A percentile compares a stretch with the other conserved stretches of the same genome.
phyloP scores from a whole-genome alignment of 2,797 vertebrate genomes.

The Yasuhikotakia modesta region DNA sequence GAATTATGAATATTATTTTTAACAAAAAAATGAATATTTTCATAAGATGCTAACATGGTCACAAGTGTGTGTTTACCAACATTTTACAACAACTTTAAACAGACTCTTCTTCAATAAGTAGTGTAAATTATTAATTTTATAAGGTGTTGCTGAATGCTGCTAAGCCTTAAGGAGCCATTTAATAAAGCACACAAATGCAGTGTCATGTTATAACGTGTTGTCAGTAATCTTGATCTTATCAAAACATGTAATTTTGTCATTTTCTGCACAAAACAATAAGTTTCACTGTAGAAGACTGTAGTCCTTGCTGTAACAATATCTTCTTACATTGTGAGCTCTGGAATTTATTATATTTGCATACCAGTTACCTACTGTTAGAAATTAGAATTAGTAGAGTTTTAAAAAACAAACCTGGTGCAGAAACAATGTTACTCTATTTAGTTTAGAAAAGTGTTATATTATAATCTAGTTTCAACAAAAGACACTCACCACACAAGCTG shows the following conservation, averaged over 20 bases:
- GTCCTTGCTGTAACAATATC: constrained; percentile 41
- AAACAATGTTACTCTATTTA: no score
- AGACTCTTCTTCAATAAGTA: no score
- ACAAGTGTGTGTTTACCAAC: no score
- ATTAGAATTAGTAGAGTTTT: not conserved
- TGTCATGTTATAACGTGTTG: constrained; percentile 41
- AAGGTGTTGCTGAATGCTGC: no score
- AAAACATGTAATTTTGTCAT: constrained; percentile 33
- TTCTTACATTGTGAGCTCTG: constrained; percentile 45
- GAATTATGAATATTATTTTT: no score
- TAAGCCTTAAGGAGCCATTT: not conserved
- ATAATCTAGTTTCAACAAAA: no score
- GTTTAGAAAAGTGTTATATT: no score
- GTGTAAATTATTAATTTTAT: no score
- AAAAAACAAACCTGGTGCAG: not conserved
- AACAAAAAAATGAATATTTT: no score
- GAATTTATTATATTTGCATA: constrained; percentile 37
- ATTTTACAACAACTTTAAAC: no score
- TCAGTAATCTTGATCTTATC: constrained; percentile 31
- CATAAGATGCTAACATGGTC: no score
- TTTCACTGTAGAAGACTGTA: constrained; percentile 43
- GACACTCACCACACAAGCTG: no score
- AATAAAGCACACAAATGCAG: not conserved
- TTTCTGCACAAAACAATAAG: constrained; percentile 28
- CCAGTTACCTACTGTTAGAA: not conserved